Percentiles rank a stretch among this genome's conserved stretches.
Conservation (phyloP, 2,797 vertebrate genomes). For the Anas georgica region DNA sequence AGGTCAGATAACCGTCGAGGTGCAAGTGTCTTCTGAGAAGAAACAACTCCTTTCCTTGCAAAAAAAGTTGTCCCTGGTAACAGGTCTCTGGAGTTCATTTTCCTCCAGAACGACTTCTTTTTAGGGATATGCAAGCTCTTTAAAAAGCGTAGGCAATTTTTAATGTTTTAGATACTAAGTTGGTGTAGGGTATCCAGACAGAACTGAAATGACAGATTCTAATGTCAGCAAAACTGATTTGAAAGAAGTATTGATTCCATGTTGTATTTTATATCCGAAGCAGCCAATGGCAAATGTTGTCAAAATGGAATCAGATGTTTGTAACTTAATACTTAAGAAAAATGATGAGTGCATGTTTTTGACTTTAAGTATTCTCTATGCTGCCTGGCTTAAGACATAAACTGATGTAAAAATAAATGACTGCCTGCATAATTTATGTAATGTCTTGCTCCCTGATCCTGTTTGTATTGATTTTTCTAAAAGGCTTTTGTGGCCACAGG, state of each 20-base stretch:
- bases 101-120: background rate
- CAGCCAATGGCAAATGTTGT: slow-evolving; percentile 87
- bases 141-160: background rate
- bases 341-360: slow-evolving; percentile 91
- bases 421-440: slow-evolving; percentile 90
- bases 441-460: slow-evolving; percentile 88
- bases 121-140: background rate
- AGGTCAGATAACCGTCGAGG: background rate
- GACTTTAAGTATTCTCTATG: slow-evolving; percentile 79
- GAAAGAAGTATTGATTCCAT: slow-evolving; percentile 90
- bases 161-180: slow-evolving; percentile 25
- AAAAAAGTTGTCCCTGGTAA: background rate
- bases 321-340: slow-evolving; percentile 96
- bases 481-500: slow-evolving; percentile 99
- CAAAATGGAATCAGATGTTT: slow-evolving; percentile 97
- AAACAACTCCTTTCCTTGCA: background rate
- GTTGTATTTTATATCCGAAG: slow-evolving; percentile 82
- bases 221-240: slow-evolving; percentile 83
- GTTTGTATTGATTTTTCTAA: slow-evolving; percentile 92
- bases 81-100: slow-evolving; percentile 5
- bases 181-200: slow-evolving; percentile 43
- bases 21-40: background rate
- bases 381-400: slow-evolving; percentile 81
- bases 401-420: slow-evolving; percentile 91
- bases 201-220: slow-evolving; percentile 70